Conservation (phyloP, 2,113 vertebrate genomes). For the Thymallus thymallus region DNA sequence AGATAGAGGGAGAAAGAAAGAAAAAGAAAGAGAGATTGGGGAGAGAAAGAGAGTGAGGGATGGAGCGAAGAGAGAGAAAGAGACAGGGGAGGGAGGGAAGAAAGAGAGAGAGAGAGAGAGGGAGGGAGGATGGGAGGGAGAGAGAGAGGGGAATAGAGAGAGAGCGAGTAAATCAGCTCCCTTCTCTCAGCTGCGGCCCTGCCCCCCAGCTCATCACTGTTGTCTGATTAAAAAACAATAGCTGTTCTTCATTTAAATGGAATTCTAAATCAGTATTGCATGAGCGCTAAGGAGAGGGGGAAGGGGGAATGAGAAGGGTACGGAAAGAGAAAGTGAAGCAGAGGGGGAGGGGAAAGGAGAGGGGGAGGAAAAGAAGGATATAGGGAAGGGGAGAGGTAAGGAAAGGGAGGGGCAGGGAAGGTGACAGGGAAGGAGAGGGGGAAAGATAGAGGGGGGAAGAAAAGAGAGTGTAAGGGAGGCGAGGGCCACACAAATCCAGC, state of each 20-base stretch:
- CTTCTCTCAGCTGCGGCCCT: conserved; percentile 46
- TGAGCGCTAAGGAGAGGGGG: background rate
- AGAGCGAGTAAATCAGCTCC: conserved; percentile 54
- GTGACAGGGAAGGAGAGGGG: background rate
- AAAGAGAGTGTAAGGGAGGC: too few species aligned
- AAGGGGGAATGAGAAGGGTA: background rate
- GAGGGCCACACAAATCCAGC: background rate
- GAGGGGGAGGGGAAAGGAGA: too few species aligned
- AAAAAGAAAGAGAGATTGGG: conserved; percentile 12
- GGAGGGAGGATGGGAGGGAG: conserved; percentile 6
- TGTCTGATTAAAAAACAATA: conserved; percentile 74
- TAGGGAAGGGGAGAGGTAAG: too few species aligned
- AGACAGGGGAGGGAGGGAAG: background rate
- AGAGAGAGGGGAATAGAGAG: conserved; percentile 21
- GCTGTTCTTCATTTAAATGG: conserved; percentile 71
- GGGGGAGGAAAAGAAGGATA: too few species aligned
- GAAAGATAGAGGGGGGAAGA: background rate
- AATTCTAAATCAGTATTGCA: conserved; percentile 66
- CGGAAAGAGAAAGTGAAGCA: too few species aligned
- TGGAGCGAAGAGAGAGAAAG: conserved; percentile 4
- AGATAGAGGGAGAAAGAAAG: conserved; percentile 22
- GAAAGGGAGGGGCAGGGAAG: too few species aligned
- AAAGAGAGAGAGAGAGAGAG: conserved; percentile 6
- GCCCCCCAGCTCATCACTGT: conserved; percentile 63
- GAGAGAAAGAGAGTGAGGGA: too few species aligned